Percentiles rank a stretch among this genome's conserved stretches.
These are phyloP conservation scores for Cheilosia scutellata DNA, from an alignment of 2,888 invertebrate species.

Conservation along the genomic window DNA sequence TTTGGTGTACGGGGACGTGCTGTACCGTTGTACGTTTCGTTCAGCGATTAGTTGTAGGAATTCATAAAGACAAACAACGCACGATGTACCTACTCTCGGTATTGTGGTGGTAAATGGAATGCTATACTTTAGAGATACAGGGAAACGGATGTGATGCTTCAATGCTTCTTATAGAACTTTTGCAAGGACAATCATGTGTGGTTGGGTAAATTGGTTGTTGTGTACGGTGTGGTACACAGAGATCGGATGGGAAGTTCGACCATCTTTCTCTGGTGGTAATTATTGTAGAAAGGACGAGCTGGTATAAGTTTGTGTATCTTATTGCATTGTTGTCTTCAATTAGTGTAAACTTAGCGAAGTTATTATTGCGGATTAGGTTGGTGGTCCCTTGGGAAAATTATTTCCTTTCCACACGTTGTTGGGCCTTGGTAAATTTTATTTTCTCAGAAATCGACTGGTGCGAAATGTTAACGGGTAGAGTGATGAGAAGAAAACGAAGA, in stretches of 20 bases:
- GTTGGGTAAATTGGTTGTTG: constrained; percentile 34
- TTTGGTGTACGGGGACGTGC: not conserved
- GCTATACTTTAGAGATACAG: not conserved
- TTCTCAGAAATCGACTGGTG: too few species aligned
- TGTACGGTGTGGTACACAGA: not conserved
- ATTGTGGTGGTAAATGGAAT: constrained; percentile 12
- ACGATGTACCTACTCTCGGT: not conserved
- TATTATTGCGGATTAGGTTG: constrained; percentile 19
- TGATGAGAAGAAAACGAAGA: too few species aligned
- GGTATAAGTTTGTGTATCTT: constrained; percentile 29
- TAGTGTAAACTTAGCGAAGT: constrained; percentile 23
- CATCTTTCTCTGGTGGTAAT: not conserved
- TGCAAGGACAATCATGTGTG: constrained; percentile 23
- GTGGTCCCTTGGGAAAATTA: not conserved
- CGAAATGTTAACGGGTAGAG: too few species aligned
- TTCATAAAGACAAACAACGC: constrained; percentile 59
- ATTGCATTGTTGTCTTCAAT: constrained; percentile 21
- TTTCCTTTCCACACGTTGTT: too few species aligned
- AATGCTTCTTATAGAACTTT: constrained; percentile 28
- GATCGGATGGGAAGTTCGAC: not conserved
- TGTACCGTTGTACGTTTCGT: constrained; percentile 21
- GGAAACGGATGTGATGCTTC: constrained; percentile 15
- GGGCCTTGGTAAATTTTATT: too few species aligned
- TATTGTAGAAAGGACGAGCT: constrained; percentile 26
- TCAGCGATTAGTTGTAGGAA: constrained; percentile 38